These are phyloP conservation scores for Penaeus vannamei DNA, from an alignment of 1,140 invertebrate species.

Conservation along the genomic window DNA sequence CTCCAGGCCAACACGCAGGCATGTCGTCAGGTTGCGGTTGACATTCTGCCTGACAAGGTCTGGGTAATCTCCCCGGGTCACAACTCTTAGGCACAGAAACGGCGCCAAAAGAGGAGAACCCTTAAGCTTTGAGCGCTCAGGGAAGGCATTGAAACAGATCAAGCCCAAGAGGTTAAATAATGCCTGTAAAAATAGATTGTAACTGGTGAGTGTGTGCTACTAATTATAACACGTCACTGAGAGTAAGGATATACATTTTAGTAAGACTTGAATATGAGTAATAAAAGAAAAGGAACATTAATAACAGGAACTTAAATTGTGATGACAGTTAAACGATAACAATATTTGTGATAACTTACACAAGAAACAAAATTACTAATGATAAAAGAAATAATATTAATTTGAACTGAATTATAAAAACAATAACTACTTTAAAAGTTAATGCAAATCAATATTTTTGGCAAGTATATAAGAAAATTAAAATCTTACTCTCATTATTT, in stretches of 20 bases:
- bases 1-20: slow-evolving; percentile 90
- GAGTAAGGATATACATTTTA: background rate
- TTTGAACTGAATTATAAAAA: too few species aligned
- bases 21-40: slow-evolving; percentile 88
- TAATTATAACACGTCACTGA: background rate
- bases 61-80: slow-evolving; percentile 95
- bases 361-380: too few species aligned
- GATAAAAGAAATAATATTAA: too few species aligned
- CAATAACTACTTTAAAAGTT: background rate
- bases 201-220: background rate
- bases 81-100: slow-evolving; percentile 95
- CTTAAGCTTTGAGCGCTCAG: slow-evolving; percentile 91
- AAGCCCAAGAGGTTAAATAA: slow-evolving; percentile 93
- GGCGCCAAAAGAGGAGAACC: slow-evolving; percentile 92
- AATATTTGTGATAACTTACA: too few species aligned
- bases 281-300: too few species aligned
- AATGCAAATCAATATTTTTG: background rate
- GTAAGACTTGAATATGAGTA: background rate
- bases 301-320: too few species aligned
- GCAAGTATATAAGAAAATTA: background rate
- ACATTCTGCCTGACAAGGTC: slow-evolving; percentile 89
- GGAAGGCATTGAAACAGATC: slow-evolving; percentile 94
- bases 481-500: background rate
- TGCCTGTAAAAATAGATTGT: slow-evolving; percentile 75
- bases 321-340: too few species aligned